These are phyloP conservation scores for Globodera ellingtonae DNA, from an alignment of 1,140 invertebrate genomes.

Conservation along the genomic window DNA sequence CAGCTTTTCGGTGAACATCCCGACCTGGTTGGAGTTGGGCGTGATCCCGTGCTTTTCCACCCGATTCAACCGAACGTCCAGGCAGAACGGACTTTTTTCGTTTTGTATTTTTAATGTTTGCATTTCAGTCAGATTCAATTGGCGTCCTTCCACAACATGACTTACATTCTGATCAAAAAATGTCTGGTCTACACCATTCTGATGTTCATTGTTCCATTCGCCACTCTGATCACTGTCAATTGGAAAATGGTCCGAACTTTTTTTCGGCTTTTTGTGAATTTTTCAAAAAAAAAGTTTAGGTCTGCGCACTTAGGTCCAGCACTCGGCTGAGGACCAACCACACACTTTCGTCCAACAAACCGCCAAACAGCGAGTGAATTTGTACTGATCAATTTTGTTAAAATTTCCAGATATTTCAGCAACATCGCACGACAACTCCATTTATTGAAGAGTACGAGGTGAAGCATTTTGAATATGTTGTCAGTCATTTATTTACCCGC, in stretches of 20 bases:
- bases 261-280: not conserved
- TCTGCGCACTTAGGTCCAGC: slow-evolving; percentile 49
- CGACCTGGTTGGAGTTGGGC: slow-evolving; percentile 59
- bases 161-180: slow-evolving; percentile 58
- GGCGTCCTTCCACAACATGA: slow-evolving; percentile 48
- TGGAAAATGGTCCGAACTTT: slow-evolving; percentile 50
- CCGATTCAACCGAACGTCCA: slow-evolving; percentile 49
- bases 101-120: not conserved
- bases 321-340: slow-evolving; percentile 57
- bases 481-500: not conserved
- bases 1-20: slow-evolving; percentile 56
- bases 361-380: slow-evolving; percentile 40
- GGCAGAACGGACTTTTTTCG: slow-evolving; percentile 18
- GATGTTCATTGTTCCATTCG: slow-evolving; percentile 63
- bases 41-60: slow-evolving; percentile 54
- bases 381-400: not conserved
- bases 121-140: slow-evolving; percentile 53
- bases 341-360: slow-evolving; percentile 59
- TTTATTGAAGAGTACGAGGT: slow-evolving; percentile 50
- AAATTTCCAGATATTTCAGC: slow-evolving; percentile 5
- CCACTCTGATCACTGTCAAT: slow-evolving; percentile 56
- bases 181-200: slow-evolving; percentile 59
- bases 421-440: slow-evolving; percentile 53
- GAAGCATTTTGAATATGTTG: not conserved
- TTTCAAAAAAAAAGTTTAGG: not conserved